Evolutionary conservation across 2,797 vertebrate genomes (phyloP), one percentile per base, ranked within the genome.

Genomic region (Dallia pectoralis): DNA sequence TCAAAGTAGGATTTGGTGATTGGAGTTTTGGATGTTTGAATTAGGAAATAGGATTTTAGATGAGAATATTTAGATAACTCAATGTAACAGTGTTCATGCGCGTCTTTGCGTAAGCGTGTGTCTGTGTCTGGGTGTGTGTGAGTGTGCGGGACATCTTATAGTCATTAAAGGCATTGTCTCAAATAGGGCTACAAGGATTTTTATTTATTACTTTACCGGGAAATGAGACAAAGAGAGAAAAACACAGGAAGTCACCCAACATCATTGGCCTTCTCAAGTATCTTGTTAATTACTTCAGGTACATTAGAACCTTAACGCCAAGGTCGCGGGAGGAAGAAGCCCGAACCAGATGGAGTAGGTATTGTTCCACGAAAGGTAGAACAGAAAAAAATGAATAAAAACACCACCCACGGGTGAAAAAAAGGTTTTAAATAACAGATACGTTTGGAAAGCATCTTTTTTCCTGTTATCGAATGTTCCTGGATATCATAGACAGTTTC

Each of bases 261-360:
- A 30, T 32, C 29, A 33, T 22, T 19, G 22, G 3, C 64, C n/a
- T 40, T n/a, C 33, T 67, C n/a, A 40, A 67, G 33, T 67, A 14
- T 64, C 69, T 72, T 69, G 75, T 74, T 84, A 77, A 82, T 81
- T 79, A 77, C 77, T 76, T 74, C 79, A 70, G 75, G 71, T 80
- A 71, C 78, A 71, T 79, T 77, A 82, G 74, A 82, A 79, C 74
- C 67, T 84, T 73, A 72, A 67, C 77, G 78, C 78, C 81, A 84
- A 84, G 84, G 84, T 78, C 75, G 74, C 47, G 40, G n/a, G 9
- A 9, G 29, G 70, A 16, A 67, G 70, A 77, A 68, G 62, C 70
- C 66, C 7, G 48, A 61, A 74, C 47, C 71, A 74, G 73, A 19
- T 65, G 65, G 19, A 40, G 32, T 8, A 22, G 18, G 65, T 61